Evolutionary conservation across 1,140 invertebrate genomes (phyloP), one percentile per base, ranked within the genome.

Genomic region (Nasonia giraulti): DNA sequence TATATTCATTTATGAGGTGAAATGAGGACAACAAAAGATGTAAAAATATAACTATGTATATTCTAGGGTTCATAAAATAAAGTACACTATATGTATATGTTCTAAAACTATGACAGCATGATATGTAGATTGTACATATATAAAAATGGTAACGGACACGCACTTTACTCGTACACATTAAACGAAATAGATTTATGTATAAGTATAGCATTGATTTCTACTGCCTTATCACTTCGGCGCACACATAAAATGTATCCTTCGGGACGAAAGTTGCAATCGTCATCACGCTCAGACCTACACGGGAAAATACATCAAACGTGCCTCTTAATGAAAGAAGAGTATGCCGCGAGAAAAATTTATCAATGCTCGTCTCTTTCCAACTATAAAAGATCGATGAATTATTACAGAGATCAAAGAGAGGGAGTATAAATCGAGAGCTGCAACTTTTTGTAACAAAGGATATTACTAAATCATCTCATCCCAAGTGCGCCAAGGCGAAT

Each of bases 81-180:
- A 68, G 44, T 84, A 80, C 20, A 80, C 83, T 66, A 80, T 84
- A 27, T 47, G 8, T n/a, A 62, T 62, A 62, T 62, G 14, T 62
- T n/a, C 83, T 84, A 80, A 80, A 66, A 75, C 71, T 84, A 84
- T 75, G 55, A 75, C 55, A 84, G 69, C 73, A 76, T n/a, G 14
- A 74, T 44, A 66, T 55, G n/a, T 79, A 75, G 73, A 78, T 78
- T 33, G 27, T 78, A 62, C 31, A 62, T 20, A 33, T 47, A 40
- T 17, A 23, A 84, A 62, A 73, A 73, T n/a, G n/a, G 31, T 71
- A 2, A 71, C 3, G 37, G 20, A 74, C 47, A 84, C 69, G 68
- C 33, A 75, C 3, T 80, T 73, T 80, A 66, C 47, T 84, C 27
- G 12, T 74, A 77, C 11, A 33, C 27, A 71, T 75, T 44, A 44